Base-by-base conservation (phyloP, 2,888 invertebrate genomes). In the Ptilodon capucinus region DNA sequence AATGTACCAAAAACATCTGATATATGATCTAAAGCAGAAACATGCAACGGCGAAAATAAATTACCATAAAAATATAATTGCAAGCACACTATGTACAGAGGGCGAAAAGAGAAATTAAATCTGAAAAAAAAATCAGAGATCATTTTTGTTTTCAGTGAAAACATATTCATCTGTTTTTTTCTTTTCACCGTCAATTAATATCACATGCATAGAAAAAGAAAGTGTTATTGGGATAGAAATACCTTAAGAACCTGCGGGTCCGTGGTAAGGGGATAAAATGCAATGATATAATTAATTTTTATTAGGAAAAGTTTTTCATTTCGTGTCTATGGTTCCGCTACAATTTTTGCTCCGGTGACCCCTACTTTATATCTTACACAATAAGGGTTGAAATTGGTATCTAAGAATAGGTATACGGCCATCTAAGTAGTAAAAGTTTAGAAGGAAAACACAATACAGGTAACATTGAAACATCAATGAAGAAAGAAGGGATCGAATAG, bases 191-290 rank as follows among this genome's bases (percentile, higher is more conserved):
- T 60, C 49, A 55, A 63, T 64, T 55, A 81, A 76, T 80, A 76
- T 64, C 57, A 64, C 91, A 91, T 91, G 90, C 91, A 85, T 71
- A 85, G 84, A 86, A 82, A 75, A 74, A 86, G 84, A 83, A 74
- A 82, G 84, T 87, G 79, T 87, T 87, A 89, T 84, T 82, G 87
- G 89, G 89, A 89, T 70, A 85, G 76, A 86, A 89, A 85, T 91
- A 92, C 92, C 92, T 92, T 92, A 86, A 92, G 92, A 91, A 92
- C 92, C 92, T 92, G 91, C 87, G 74, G 90, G 86, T 91, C 92
- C 91, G 64, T 82, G 88, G 88, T 89, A 74, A 85, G 81, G 84
- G 81, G 88, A 79, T 87, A 80, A 88, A 91, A 91, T 87, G 90
- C 86, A 90, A 90, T 81, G 79, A 83, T 65, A 86, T 83, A 66